Evolutionary conservation across 2,797 vertebrate genomes (phyloP).

Genomic region (Lates japonicus): DNA sequence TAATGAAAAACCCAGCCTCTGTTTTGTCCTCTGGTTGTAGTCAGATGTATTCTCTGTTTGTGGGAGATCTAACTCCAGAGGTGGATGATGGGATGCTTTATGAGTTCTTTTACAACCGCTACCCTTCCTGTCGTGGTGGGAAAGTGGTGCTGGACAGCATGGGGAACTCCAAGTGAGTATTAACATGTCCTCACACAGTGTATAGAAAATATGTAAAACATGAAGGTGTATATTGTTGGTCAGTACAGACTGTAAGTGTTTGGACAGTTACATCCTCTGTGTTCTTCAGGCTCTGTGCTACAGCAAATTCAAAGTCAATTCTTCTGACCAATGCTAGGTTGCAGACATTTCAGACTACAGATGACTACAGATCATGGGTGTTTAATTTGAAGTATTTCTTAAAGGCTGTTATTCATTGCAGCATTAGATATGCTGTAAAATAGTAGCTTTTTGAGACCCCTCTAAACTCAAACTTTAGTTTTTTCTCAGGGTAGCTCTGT

Average conservation of each 20-base stretch:
- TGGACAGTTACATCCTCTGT: too few relatives aligned
- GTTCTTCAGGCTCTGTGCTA: too few relatives aligned
- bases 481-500: not conserved
- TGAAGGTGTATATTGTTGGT: too few relatives aligned
- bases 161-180: slow-evolving; percentile 93
- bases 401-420: not conserved
- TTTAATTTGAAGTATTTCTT: not conserved
- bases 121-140: slow-evolving; percentile 92
- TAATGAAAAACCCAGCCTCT: not conserved
- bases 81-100: slow-evolving; percentile 97
- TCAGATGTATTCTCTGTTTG: slow-evolving; percentile 93
- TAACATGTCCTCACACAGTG: not conserved
- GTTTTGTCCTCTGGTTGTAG: slow-evolving; percentile 69
- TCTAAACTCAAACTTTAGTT: not conserved
- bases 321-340: too few relatives aligned
- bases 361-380: too few relatives aligned
- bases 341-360: too few relatives aligned
- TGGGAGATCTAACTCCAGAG: slow-evolving; percentile 93
- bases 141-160: slow-evolving; percentile 94
- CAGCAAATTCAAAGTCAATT: too few relatives aligned
- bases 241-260: not conserved
- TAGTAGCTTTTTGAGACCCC: not conserved
- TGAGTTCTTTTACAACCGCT: slow-evolving; percentile 96
- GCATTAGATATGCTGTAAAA: not conserved
- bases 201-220: not conserved